These are phyloP conservation scores for Calidris pygmaea DNA, from an alignment of 2,113 vertebrate genomes.

Conservation along the genomic window DNA sequence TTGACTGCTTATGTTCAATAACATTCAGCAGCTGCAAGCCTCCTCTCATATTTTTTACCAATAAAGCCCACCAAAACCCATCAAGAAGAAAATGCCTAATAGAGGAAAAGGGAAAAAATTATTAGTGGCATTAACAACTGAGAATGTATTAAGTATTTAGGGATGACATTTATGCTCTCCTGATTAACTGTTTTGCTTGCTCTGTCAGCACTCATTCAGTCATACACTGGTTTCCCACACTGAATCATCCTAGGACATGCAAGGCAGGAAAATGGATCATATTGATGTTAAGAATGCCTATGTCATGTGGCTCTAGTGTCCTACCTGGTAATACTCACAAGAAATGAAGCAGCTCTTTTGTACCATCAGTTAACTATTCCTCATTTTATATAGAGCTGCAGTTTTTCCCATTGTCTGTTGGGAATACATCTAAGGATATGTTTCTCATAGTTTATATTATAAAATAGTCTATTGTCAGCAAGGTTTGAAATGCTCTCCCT, in stretches of 20 bases:
- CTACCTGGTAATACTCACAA: neutral
- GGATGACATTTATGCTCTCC: conserved; percentile 12
- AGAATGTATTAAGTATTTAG: conserved; percentile 39
- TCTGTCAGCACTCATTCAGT: neutral
- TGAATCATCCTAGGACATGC: neutral
- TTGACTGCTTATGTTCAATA: neutral
- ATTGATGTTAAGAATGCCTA: neutral
- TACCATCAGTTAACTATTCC: neutral
- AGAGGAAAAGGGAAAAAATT: neutral
- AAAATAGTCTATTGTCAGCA: neutral
- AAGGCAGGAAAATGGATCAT: neutral
- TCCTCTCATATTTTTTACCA: neutral
- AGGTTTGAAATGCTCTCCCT: neutral
- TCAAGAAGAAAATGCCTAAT: neutral
- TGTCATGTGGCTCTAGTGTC: neutral
- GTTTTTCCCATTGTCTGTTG: neutral
- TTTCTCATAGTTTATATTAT: neutral
- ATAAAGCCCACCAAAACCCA: neutral
- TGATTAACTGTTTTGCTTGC: conserved; percentile 7
- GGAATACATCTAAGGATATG: neutral
- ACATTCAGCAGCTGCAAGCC: neutral
- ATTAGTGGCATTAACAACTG: neutral
- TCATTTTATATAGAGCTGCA: neutral
- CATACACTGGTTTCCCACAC: neutral
- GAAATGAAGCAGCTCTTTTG: neutral